These are phyloP conservation scores for Drosophila maculinotata DNA, from an alignment of 2,888 invertebrate genomes.

Conservation along the genomic window DNA sequence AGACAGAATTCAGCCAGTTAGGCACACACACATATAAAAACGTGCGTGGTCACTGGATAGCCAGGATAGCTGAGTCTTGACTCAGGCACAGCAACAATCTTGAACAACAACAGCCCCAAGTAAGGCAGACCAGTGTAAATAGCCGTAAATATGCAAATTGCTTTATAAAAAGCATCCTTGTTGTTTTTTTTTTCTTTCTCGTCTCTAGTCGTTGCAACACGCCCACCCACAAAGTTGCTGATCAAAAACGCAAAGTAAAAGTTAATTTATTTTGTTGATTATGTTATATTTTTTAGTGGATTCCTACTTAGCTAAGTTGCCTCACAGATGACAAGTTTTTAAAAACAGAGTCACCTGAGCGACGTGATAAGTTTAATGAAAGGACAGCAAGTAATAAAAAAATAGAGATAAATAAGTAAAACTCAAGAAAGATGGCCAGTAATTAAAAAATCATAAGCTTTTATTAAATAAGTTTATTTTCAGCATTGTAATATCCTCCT, in stretches of 20 bases:
- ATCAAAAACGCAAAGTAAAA: slow-evolving; percentile 29
- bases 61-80: slow-evolving; percentile 32
- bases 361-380: not conserved
- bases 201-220: slow-evolving; percentile 17
- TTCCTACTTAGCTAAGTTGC: slow-evolving; percentile 39
- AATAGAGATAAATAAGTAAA: too few relatives aligned
- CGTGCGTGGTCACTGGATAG: slow-evolving; percentile 43
- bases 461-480: too few relatives aligned
- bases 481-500: too few relatives aligned
- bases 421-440: too few relatives aligned
- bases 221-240: slow-evolving; percentile 12
- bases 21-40: slow-evolving; percentile 20
- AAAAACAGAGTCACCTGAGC: slow-evolving; percentile 2
- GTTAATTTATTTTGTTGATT: slow-evolving; percentile 21
- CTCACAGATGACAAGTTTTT: slow-evolving; percentile 11
- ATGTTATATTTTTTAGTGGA: slow-evolving; percentile 36
- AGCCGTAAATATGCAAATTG: slow-evolving; percentile 61
- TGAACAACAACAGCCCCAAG: slow-evolving; percentile 25
- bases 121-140: slow-evolving; percentile 5
- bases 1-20: slow-evolving; percentile 15
- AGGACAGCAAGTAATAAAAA: not conserved
- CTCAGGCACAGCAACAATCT: slow-evolving; percentile 25
- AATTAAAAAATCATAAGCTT: too few relatives aligned
- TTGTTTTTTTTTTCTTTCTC: too few relatives aligned
- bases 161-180: slow-evolving; percentile 53